Evolutionary conservation across 2,113 vertebrate genomes (phyloP).

Genomic region (Gasterosteus nipponicus): DNA sequence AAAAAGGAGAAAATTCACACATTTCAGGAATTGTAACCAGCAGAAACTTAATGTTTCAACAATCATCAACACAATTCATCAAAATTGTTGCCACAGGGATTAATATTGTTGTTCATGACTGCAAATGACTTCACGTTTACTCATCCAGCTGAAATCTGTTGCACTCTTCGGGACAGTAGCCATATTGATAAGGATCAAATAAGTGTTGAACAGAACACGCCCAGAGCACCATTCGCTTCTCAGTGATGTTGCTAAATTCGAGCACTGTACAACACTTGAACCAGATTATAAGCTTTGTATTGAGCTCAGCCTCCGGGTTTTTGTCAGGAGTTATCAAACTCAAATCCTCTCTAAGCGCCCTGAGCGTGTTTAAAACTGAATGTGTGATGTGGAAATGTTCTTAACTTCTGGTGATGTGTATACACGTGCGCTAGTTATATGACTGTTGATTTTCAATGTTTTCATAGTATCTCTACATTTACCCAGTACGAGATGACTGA

Average conservation of each 20-base stretch:
- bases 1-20: neutral
- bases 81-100: no score
- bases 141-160: neutral
- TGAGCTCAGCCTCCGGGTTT: slow-evolving; percentile 75
- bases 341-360: slow-evolving; percentile 69
- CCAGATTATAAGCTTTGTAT: slow-evolving; percentile 77
- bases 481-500: slow-evolving; percentile 16
- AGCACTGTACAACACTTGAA: slow-evolving; percentile 52
- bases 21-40: neutral
- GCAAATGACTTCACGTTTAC: neutral
- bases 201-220: slow-evolving; percentile 35
- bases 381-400: slow-evolving; percentile 11
- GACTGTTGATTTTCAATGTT: slow-evolving; percentile 50
- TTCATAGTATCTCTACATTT: slow-evolving; percentile 7
- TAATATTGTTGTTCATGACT: slow-evolving; percentile 1
- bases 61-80: no score
- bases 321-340: slow-evolving; percentile 71
- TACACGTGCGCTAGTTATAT: slow-evolving; percentile 11
- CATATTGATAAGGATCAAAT: slow-evolving; percentile 11
- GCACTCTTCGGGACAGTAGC: neutral
- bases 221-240: slow-evolving; percentile 34
- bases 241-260: slow-evolving; percentile 19
- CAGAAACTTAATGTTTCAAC: neutral
- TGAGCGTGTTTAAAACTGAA: slow-evolving; percentile 56
- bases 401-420: slow-evolving; percentile 34